Evolutionary conservation across 2,113 vertebrate species (phyloP), one percentile per base, ranked within the genome.

Genomic region (Rhinoderma darwinii): DNA sequence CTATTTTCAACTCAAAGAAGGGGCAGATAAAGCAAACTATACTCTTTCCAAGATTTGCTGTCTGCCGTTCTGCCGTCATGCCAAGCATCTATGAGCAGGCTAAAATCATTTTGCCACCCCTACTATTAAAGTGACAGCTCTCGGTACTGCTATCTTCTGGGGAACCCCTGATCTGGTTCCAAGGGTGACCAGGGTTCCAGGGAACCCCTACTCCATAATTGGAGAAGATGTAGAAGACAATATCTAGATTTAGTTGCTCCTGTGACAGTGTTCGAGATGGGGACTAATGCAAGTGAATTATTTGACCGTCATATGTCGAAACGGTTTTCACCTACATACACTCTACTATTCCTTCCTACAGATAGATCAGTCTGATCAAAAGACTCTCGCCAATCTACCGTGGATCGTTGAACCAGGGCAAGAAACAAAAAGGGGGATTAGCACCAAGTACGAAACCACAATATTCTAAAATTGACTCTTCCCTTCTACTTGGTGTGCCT

Each of bases 371-470:
- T 95, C 98, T 61, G 98, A 99, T 91, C 98, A 98, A 96, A 99
- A 99, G 96, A 97, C 97, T 93, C 96, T 99, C 84, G 95, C 97
- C 91, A 99, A 99, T 91, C 96, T 99, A 91, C 98, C 98, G 15
- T 99, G 98, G 98, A 99, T 99, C 93, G 97, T 99, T 95, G 98
- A 99, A 94, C 98, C 98, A 54, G 97, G 96, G 93, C 98, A 99
- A 93, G 98, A 99, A 93, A 96, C 97, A 91, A 99, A 99, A 94
- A 96, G 98, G 96, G 97, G 97, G 94, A 98, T 97, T 96, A 99
- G 99, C 97, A 99, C 98, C 96, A 99, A 99, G 97, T 99, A 99
- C 95, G 98, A 99, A 96, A 99, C 98, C 94, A 99, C 98, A 92
- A 99, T 99, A 97, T 99, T 99, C 96, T 99, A 98, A 98, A 96